Conservation (phyloP, 2,797 vertebrate genomes). For the Sus cebifrons region DNA sequence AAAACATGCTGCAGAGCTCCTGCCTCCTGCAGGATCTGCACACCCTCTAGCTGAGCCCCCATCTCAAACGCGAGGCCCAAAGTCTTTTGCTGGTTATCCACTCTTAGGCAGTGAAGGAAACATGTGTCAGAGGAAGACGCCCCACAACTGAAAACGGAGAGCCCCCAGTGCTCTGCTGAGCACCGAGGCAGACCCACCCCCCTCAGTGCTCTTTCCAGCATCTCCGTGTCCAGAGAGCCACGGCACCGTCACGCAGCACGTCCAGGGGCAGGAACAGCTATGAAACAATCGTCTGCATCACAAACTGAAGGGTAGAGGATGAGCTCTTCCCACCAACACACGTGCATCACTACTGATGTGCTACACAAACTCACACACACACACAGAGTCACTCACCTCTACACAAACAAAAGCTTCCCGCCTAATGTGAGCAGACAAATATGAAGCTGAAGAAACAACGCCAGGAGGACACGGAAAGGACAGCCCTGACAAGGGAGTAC, state of each 20-base stretch:
- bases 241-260: neutral
- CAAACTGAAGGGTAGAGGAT: constrained; percentile 69
- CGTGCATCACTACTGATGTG: constrained; percentile 80
- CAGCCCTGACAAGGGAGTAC: constrained; percentile 63
- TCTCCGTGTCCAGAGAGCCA: constrained; percentile 31
- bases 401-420: constrained; percentile 72
- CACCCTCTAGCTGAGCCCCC: neutral
- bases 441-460: constrained; percentile 70
- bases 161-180: neutral
- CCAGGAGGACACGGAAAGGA: constrained; percentile 71
- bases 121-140: neutral
- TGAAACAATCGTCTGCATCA: constrained; percentile 63
- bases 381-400: constrained; percentile 72
- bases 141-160: neutral
- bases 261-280: constrained; percentile 69
- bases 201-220: constrained; percentile 22
- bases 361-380: constrained; percentile 16
- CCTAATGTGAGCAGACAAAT: constrained; percentile 79
- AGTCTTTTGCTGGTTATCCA: constrained; percentile 30
- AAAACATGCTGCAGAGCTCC: neutral
- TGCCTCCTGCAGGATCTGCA: neutral
- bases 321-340: constrained; percentile 71
- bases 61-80: constrained; percentile 27
- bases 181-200: neutral
- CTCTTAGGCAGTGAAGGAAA: constrained; percentile 34